Evolutionary conservation across 2,888 invertebrate genomes (phyloP), one percentile per base, ranked within the genome.

Genomic region (Rhagonycha lutea): DNA sequence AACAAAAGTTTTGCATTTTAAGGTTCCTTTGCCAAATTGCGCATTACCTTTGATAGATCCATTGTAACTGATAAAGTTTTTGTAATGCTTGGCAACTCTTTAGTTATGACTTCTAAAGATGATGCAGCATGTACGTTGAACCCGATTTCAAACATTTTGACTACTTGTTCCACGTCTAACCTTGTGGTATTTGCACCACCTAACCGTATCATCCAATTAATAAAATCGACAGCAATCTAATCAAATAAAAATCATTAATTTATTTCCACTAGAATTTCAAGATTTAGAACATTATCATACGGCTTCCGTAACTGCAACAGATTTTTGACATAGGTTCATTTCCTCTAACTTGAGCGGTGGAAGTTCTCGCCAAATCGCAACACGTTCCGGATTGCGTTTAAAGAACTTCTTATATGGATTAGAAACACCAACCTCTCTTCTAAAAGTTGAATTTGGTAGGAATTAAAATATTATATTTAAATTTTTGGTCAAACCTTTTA

Each of bases 71-170:
- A 92, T 3, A 92, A 88, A 79, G 88, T 87, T 73, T 90, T 89
- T 47, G 92, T 89, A 12, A 93, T 89, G 61, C 90, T 88, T 0
- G 92, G 90, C 83, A 92, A 85, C 84, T 92, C 92, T 82, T 89
- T 90, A 3, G 92, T 85, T 32, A 89, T 84, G 0, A 92, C 89
- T 85, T 88, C 86, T 26, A 92, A 85, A 77, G 91, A 89, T 70
- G 88, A 88, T 0, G 91, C 89, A 0, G 90, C 90, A 78, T 91
- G 90, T 7, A 89, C 90, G 78, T 91, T 89, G 80, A 91, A 91
- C 73, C 91, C 91, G 71, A 92, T 90, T 89, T 92, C 87, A 47
- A 78, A 78, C 84, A 88, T 85, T 70, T 85, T 84, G 24, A 86
- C 82, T 11, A 88, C 82, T 14, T 83, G 81, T 32, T 82, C 80